Evolutionary conservation across 2,888 invertebrate species (phyloP).

Genomic region (Lissocephala sabroskyi): DNA sequence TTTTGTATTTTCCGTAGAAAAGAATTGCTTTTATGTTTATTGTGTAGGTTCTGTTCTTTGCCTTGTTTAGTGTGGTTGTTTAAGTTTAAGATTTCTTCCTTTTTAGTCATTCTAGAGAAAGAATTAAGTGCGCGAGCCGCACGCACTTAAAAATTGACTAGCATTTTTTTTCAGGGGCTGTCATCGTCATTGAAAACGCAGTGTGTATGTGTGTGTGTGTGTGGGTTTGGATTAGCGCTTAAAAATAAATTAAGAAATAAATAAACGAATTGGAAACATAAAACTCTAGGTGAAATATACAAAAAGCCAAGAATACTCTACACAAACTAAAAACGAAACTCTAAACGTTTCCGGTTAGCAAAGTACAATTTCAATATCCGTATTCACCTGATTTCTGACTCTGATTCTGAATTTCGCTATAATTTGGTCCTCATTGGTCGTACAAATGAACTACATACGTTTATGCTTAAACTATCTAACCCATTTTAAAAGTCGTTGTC

Average conservation of each 20-base stretch:
- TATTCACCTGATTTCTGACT: slow-evolving; percentile 30
- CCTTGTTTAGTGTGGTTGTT: slow-evolving; percentile 10
- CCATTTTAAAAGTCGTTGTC: slow-evolving; percentile 26
- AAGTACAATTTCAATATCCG: slow-evolving; percentile 17
- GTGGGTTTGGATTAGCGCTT: slow-evolving; percentile 13
- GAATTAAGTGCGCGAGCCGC: too few relatives aligned
- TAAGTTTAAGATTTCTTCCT: slow-evolving; percentile 11
- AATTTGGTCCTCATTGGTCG: slow-evolving; percentile 59
- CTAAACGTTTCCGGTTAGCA: slow-evolving; percentile 4
- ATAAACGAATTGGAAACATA: too few relatives aligned
- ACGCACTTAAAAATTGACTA: slow-evolving; percentile 43
- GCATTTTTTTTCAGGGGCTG: slow-evolving; percentile 21
- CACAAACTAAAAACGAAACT: slow-evolving; percentile 6
- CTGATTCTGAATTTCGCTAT: slow-evolving; percentile 31
- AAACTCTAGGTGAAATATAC: slow-evolving; percentile 13
- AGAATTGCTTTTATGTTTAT: slow-evolving; percentile 63
- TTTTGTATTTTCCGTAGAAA: slow-evolving; percentile 54
- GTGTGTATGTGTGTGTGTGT: slow-evolving; percentile 20
- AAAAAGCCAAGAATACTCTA: slow-evolving; percentile 36
- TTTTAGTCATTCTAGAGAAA: too few relatives aligned
- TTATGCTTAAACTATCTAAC: slow-evolving; percentile 7
- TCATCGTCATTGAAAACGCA: too few relatives aligned
- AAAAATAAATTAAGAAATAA: slow-evolving; percentile 20
- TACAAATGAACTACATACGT: slow-evolving; percentile 31
- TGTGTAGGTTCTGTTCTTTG: slow-evolving; percentile 42